Evolutionary conservation across 2,113 vertebrate genomes (phyloP).

Genomic region (Suncus etruscus): DNA sequence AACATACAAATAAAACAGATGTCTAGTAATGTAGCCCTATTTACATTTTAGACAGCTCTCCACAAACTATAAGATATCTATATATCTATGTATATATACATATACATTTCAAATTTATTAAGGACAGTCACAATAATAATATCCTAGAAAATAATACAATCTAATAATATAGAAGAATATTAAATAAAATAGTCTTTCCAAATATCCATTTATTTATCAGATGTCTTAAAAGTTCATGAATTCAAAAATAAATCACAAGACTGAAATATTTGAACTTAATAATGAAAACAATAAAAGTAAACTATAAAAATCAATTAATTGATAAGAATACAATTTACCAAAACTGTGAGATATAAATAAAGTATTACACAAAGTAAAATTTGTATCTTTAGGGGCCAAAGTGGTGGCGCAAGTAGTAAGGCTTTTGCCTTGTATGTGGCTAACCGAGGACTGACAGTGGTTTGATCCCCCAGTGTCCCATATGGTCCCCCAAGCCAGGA

Average conservation of each 20-base stretch:
- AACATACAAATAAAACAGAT: background rate
- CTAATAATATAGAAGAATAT: background rate
- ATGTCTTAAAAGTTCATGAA: background rate
- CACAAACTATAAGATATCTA: background rate
- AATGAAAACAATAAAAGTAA: background rate
- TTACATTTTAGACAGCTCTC: background rate
- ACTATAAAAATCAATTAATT: background rate
- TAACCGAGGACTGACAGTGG: no score
- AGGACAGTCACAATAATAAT: background rate
- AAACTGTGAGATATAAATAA: background rate
- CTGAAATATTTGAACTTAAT: no score
- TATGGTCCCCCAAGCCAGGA: no score
- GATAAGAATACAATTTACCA: background rate
- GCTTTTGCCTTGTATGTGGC: no score
- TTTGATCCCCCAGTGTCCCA: no score
- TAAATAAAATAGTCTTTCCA: background rate
- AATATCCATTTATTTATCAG: conserved; percentile 18
- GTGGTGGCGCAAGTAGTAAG: no score
- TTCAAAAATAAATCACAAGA: no score
- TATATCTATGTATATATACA: no score
- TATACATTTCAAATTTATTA: background rate
- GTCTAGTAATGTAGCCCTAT: background rate
- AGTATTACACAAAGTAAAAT: background rate
- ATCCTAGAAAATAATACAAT: background rate
- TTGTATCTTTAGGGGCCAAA: background rate